Conservation (phyloP, 2,797 vertebrate species). For the Gallinago stenura region DNA sequence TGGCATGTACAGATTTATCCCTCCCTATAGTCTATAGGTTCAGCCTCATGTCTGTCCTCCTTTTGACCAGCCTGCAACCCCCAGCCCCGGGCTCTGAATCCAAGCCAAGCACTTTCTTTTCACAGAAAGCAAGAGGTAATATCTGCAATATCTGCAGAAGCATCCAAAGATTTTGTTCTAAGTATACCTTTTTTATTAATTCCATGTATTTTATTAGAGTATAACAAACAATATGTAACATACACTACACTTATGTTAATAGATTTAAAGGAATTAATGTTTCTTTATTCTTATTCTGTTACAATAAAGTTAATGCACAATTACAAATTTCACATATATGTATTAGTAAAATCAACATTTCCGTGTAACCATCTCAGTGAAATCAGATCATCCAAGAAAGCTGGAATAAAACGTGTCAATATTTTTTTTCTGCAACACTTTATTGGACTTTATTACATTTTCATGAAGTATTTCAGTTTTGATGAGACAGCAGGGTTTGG, state of each 20-base stretch:
- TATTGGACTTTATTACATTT: neutral
- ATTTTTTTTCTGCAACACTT: neutral
- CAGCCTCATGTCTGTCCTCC: neutral
- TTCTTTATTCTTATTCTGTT: neutral
- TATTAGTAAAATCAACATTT: conserved; percentile 37
- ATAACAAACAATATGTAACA: conserved; percentile 42
- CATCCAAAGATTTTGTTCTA: neutral
- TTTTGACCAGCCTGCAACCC: neutral
- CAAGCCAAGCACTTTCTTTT: neutral
- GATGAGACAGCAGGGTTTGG: neutral
- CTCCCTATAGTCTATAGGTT: neutral
- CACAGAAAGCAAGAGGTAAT: neutral
- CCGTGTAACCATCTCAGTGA: neutral
- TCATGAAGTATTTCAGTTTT: neutral
- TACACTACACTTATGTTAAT: conserved; percentile 13
- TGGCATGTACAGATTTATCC: neutral
- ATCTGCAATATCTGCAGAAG: neutral
- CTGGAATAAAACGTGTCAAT: neutral
- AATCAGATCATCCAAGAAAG: neutral
- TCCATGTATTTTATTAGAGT: conserved; percentile 33
- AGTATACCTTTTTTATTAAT: conserved; percentile 41
- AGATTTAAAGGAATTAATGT: conserved; percentile 17
- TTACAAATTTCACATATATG: conserved; percentile 44
- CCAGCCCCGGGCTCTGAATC: neutral
- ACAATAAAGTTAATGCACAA: conserved; percentile 23